phyloP scores from a whole-genome alignment of 2,888 invertebrate species.

The Chrysomela aeneicollis region DNA sequence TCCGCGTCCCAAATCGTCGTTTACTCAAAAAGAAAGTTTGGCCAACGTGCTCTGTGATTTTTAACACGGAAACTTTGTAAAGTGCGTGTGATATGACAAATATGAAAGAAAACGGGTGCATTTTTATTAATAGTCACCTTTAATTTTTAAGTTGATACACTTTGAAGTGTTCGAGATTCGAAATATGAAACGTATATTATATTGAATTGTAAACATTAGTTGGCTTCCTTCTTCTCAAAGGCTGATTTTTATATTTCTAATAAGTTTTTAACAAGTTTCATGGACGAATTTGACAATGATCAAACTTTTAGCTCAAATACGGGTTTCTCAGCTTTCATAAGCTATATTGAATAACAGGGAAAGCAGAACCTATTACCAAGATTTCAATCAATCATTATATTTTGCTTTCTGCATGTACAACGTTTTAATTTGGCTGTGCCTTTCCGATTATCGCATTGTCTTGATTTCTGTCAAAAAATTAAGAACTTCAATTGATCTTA shows the following conservation, averaged over 20 bases:
- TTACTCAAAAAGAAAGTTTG: conserved; percentile 37
- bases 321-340: no score
- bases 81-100: conserved; percentile 49
- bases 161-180: conserved; percentile 37
- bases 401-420: no score
- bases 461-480: no score
- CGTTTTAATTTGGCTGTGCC: no score
- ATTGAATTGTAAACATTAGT: conserved; percentile 41
- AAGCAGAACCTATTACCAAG: no score
- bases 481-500: no score
- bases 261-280: conserved; percentile 5
- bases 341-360: no score
- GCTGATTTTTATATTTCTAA: conserved; percentile 52
- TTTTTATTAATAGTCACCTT: conserved; percentile 55
- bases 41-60: conserved; percentile 57
- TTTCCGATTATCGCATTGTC: no score
- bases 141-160: conserved; percentile 45
- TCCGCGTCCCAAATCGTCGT: neutral
- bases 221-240: conserved; percentile 56
- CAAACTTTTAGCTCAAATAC: no score
- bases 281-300: conserved; percentile 15
- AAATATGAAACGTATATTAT: conserved; percentile 27
- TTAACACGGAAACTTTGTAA: conserved; percentile 48
- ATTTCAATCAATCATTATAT: no score
- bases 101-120: conserved; percentile 57